A percentile compares a stretch with the other conserved stretches of the same genome.
These are phyloP conservation scores for Pyrrhia umbra DNA, from an alignment of 2,888 invertebrate species.

Conservation along the genomic window DNA sequence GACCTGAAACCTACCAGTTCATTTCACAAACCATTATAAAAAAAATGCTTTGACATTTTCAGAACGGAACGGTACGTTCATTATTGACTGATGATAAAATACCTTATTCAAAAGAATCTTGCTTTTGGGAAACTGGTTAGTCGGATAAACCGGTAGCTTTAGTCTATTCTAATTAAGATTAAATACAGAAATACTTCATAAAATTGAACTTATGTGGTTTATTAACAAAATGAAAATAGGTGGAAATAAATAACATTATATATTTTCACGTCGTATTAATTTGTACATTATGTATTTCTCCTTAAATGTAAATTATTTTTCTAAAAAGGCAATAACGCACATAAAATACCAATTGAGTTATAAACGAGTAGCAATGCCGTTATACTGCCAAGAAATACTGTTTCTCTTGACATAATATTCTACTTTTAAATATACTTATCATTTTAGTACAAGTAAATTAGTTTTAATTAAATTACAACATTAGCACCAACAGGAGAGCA, in stretches of 20 bases:
- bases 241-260: slow-evolving; percentile 89
- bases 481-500: slow-evolving; percentile 60
- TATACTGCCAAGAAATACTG: slow-evolving; percentile 65
- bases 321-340: slow-evolving; percentile 83
- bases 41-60: no score
- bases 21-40: no score
- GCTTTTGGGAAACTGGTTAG: no score
- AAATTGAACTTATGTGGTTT: slow-evolving; percentile 82
- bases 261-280: slow-evolving; percentile 88
- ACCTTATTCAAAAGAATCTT: no score
- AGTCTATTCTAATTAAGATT: background rate
- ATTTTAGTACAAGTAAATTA: slow-evolving; percentile 52
- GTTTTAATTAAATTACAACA: slow-evolving; percentile 48
- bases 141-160: no score
- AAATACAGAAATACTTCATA: slow-evolving; percentile 52
- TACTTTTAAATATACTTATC: slow-evolving; percentile 43
- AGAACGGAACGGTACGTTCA: no score
- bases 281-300: slow-evolving; percentile 88
- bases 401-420: slow-evolving; percentile 44
- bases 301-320: slow-evolving; percentile 79
- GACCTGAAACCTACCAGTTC: no score
- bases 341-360: slow-evolving; percentile 81
- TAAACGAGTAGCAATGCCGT: slow-evolving; percentile 66
- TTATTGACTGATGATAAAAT: no score
- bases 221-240: slow-evolving; percentile 87